Conservation (phyloP, 2,113 vertebrate species). For the Thymallus thymallus region DNA sequence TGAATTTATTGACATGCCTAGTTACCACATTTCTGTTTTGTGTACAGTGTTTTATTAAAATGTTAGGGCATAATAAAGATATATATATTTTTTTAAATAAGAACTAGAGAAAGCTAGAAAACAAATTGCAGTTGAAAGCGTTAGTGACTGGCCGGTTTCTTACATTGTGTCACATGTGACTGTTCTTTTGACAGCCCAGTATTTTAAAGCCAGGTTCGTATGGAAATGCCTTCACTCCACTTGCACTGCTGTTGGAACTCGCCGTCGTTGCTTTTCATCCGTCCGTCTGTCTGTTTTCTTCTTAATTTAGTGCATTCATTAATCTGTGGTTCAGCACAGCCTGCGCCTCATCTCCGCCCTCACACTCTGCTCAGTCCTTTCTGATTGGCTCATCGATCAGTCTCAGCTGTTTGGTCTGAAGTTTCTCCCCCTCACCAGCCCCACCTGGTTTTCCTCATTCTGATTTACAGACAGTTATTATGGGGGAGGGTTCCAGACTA, state of each 20-base stretch:
- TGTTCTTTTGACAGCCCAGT: slow-evolving; percentile 99
- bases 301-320: slow-evolving; percentile 90
- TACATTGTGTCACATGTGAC: slow-evolving; percentile 99
- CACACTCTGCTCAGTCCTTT: slow-evolving; percentile 42
- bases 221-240: slow-evolving; percentile 99
- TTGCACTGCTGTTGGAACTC: slow-evolving; percentile 99
- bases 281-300: slow-evolving; percentile 68
- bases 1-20: slow-evolving; percentile 74
- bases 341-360: slow-evolving; percentile 89
- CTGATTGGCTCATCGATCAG: slow-evolving; percentile 68
- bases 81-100: slow-evolving; percentile 23
- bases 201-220: slow-evolving; percentile 99
- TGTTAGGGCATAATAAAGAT: slow-evolving; percentile 65
- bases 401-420: slow-evolving; percentile 33
- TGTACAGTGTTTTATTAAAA: slow-evolving; percentile 51
- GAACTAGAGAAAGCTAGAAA: slow-evolving; percentile 35
- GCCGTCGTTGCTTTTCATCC: slow-evolving; percentile 92
- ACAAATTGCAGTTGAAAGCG: slow-evolving; percentile 78
- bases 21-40: slow-evolving; percentile 68
- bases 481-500: not conserved
- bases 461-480: slow-evolving; percentile 2
- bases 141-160: slow-evolving; percentile 94
- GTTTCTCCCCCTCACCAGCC: slow-evolving; percentile 76
- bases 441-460: slow-evolving; percentile 32
- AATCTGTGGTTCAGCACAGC: slow-evolving; percentile 81